These are phyloP conservation scores for Gonatopus flavifemur DNA, from an alignment of 1,140 invertebrate species.

Conservation along the genomic window DNA sequence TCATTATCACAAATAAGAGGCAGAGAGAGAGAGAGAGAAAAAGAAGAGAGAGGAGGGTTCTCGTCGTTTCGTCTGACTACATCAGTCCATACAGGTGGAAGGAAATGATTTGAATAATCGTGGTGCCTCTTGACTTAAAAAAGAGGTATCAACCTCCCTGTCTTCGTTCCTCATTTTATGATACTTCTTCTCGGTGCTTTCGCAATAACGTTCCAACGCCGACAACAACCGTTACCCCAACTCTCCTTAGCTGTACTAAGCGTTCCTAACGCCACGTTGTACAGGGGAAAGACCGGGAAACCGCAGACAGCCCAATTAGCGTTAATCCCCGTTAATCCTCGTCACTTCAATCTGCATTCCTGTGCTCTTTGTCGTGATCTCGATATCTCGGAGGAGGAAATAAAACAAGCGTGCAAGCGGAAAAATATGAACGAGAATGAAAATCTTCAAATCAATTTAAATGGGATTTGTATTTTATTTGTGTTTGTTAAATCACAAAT, in stretches of 20 bases:
- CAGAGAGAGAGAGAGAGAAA: neutral
- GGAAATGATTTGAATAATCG: constrained; percentile 48
- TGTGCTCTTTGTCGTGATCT: constrained; percentile 41
- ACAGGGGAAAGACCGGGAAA: neutral
- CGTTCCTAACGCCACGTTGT: neutral
- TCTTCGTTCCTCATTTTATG: neutral
- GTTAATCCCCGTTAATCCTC: constrained; percentile 47
- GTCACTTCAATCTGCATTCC: constrained; percentile 47
- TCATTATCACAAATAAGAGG: no score
- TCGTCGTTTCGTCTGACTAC: no score
- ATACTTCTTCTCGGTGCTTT: constrained; percentile 2
- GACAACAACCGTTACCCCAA: constrained; percentile 3
- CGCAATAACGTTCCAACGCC: no score
- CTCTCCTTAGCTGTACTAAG: no score
- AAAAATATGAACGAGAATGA: no score
- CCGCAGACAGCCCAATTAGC: constrained; percentile 41
- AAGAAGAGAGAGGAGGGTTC: constrained; percentile 1
- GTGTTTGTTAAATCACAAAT: no score
- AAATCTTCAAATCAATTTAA: no score
- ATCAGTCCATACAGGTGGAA: constrained; percentile 14
- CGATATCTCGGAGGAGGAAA: no score
- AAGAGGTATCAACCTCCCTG: constrained; percentile 36
- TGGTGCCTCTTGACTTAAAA: constrained; percentile 46
- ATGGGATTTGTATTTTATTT: no score
- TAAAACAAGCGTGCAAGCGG: no score